Base-by-base conservation (phyloP, 2,888 invertebrate genomes). In the Scotopteryx bipunctaria region DNA sequence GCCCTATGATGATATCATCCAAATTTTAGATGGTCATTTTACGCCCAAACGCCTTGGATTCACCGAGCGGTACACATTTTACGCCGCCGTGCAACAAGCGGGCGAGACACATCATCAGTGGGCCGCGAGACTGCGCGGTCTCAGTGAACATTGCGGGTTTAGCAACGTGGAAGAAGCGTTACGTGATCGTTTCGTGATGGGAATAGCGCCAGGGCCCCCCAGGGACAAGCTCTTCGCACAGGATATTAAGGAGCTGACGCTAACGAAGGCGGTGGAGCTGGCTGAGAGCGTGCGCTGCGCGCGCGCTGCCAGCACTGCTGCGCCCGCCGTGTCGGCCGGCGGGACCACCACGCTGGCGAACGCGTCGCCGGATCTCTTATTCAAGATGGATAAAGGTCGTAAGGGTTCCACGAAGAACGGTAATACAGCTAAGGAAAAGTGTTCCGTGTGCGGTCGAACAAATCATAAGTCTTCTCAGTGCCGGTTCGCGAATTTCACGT, bases 281-380 rank as follows among this genome's bases (percentile, higher is more conserved):
- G 67, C 68, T 5, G 63, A 66, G 42, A 62, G 52, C 38, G 37
- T 63, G 3, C 45, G 56, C 5, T 44, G 64, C 42, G 68, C 67
- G 5, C 62, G 65, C 21, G 46, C 49, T 6, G 31, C 29, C 29
- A 29, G 42, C 8, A 13, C 40, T 2, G 40, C 29, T 3, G 40
- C 40, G 9, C 17, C 15, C 21, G 17, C 36, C 19, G 23, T 23
- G 8, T 23, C 11, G 11, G 31, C 13, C 31, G 29, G 29, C 11
- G 31, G 31, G 31, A 13, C 31, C 31, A 31, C 13, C 14, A 31
- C 23, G 31, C 14, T 9, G 2, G 33, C 16, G 33, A 8, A 8
- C n/a, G 4, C 33, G 16, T 33, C 16, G 16, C 16, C 9, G 16
- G 33, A 33, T 14, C 33, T 13, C 2, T 17, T 33, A 14, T 33